Base-by-base conservation (phyloP, 2,113 vertebrate genomes). In the Lonchura striata region DNA sequence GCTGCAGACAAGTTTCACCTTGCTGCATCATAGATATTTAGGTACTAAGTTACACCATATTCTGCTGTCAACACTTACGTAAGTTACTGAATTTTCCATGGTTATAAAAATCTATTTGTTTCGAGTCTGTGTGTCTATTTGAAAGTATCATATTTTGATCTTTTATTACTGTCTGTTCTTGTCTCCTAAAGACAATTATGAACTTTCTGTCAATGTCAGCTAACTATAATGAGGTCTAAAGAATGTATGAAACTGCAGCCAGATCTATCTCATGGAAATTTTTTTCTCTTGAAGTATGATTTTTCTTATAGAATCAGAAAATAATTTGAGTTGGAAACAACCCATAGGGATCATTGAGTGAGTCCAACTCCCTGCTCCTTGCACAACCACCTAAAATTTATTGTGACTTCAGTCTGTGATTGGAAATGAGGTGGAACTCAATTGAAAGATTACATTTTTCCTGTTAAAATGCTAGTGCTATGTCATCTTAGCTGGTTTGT, bases 281-380 rank as follows among this genome's bases (percentile, higher is more conserved):
- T 59, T 18, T 27, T 23, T 24, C 21, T 18, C 4, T 6, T 5
- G n/a, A 53, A 49, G 10, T 16, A 31, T 50, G 5, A 14, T 52
- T 77, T 71, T 81, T 79, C 28, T 46, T 39, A 28, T 4, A 63
- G 20, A 83, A 83, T 68, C 11, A 59, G 17, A 66, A 80, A 76
- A 24, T 54, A 46, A 15, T 8, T 82, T 2, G 0, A n/a, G 11
- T 42, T 77, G 3, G 17, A 77, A 93, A 31, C 0, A 0, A 47
- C 13, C 19, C 39, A 23, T 69, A 60, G 42, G 10, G 4, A 56
- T 65, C 30, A 56, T 5, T 1, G 2, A 79, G 10, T 1, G 2
- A 79, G 10, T 66, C 10, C 21, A 57, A 12, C 5, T 35, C 11
- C 27, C 12, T 33, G 11, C 7, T 87, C 8, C 33, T 64, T 60